phyloP scores from a whole-genome alignment of 1,140 invertebrate species.

The Plodia interpunctella region DNA sequence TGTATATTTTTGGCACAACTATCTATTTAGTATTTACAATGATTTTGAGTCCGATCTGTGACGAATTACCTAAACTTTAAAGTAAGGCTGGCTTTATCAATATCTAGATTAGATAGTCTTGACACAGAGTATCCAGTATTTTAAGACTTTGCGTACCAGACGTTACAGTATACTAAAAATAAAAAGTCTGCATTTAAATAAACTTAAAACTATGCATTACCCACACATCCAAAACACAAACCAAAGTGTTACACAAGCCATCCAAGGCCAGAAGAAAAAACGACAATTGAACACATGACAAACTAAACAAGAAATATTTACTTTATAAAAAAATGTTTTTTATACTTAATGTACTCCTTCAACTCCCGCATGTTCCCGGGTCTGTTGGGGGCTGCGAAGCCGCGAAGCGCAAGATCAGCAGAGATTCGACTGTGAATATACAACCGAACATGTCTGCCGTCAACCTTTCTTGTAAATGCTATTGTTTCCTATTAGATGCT shows the following conservation, averaged over 20 bases:
- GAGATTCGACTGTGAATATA: too few relatives aligned
- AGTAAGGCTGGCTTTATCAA: not conserved
- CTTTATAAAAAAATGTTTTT: too few relatives aligned
- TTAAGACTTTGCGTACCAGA: not conserved
- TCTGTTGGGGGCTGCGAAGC: too few relatives aligned
- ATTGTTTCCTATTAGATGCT: too few relatives aligned
- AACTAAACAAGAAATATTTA: too few relatives aligned
- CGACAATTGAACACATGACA: too few relatives aligned
- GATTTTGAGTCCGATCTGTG: not conserved
- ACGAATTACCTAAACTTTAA: not conserved
- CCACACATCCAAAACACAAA: not conserved
- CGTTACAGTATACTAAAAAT: not conserved
- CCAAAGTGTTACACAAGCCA: too few relatives aligned
- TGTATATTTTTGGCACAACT: slow-evolving; percentile 8
- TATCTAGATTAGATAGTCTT: not conserved
- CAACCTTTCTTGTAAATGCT: too few relatives aligned
- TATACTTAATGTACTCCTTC: too few relatives aligned
- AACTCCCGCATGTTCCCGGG: too few relatives aligned
- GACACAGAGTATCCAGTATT: not conserved
- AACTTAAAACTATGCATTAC: not conserved
- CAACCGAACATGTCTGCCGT: too few relatives aligned
- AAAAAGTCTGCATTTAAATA: slow-evolving; percentile 4
- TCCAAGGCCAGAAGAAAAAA: not conserved
- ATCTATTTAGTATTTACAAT: slow-evolving; percentile 16
- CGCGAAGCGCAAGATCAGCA: too few relatives aligned